A percentile compares a stretch with the other conserved stretches of the same genome.
phyloP scores from a whole-genome alignment of 2,797 vertebrate genomes.

The Echiichthys vipera region DNA sequence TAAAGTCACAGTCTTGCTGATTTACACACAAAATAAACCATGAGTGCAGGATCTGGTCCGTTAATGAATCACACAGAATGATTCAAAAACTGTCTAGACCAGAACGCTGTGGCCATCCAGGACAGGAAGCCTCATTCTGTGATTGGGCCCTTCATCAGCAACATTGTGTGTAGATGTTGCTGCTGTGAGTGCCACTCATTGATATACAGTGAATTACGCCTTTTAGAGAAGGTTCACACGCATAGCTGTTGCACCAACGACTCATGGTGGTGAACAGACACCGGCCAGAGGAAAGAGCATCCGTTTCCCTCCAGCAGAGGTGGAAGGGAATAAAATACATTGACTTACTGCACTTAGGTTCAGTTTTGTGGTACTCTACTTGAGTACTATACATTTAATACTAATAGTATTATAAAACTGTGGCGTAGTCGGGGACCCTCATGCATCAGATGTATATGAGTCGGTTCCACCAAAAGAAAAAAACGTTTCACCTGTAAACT shows the following conservation, averaged over 20 bases:
- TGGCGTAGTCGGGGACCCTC: background rate
- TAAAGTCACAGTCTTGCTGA: conserved; percentile 56
- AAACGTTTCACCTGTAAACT: background rate
- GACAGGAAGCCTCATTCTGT: conserved; percentile 24
- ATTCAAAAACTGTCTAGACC: conserved; percentile 77
- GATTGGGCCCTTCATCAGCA: background rate
- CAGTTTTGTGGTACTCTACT: background rate
- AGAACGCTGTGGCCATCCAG: conserved; percentile 10
- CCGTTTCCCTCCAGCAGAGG: background rate
- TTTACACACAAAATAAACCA: conserved; percentile 23
- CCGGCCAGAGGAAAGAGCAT: background rate
- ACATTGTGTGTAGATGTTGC: background rate
- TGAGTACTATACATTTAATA: too few species aligned
- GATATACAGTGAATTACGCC: too few species aligned
- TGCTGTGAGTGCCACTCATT: background rate
- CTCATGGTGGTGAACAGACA: conserved; percentile 13
- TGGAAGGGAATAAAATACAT: background rate
- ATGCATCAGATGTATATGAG: background rate
- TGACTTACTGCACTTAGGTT: background rate
- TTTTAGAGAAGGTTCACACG: background rate
- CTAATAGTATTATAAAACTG: too few species aligned
- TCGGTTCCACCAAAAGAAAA: background rate
- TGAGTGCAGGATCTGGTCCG: conserved; percentile 27
- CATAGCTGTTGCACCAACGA: background rate
- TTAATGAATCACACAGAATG: conserved; percentile 70